Conservation (phyloP, 2,113 vertebrate species). For the Mobula hypostoma region DNA sequence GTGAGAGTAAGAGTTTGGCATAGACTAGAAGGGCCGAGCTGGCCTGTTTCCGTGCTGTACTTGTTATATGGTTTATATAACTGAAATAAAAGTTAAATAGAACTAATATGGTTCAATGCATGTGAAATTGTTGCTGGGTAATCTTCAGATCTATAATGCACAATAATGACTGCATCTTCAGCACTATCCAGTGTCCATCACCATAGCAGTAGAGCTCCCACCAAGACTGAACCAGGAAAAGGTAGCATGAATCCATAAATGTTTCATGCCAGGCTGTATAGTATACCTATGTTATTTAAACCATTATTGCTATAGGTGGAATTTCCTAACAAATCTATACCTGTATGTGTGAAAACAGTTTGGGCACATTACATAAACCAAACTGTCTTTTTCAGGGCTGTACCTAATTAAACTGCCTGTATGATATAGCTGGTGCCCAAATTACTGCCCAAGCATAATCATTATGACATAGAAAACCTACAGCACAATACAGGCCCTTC, state of each 20-base stretch:
- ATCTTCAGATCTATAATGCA: too few relatives aligned
- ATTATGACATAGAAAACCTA: too few relatives aligned
- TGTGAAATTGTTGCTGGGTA: background rate
- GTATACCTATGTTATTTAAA: background rate
- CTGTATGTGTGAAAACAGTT: background rate
- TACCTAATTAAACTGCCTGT: background rate
- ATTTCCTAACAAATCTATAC: background rate
- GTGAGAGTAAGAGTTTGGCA: too few relatives aligned
- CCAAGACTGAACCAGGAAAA: background rate
- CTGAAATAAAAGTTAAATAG: background rate
- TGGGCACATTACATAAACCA: background rate
- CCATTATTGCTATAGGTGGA: background rate
- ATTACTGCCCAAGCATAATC: background rate
- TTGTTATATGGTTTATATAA: too few relatives aligned
- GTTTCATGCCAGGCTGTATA: background rate
- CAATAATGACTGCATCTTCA: background rate
- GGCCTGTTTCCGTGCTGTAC: too few relatives aligned
- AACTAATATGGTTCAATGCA: background rate
- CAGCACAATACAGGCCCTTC: too few relatives aligned
- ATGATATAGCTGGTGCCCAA: background rate
- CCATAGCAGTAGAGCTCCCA: background rate
- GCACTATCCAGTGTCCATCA: background rate
- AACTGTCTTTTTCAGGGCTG: background rate
- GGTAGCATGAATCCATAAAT: background rate
- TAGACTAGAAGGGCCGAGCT: too few relatives aligned